Base-by-base conservation (phyloP, 1,140 invertebrate species). In the Carposina sasakii region DNA sequence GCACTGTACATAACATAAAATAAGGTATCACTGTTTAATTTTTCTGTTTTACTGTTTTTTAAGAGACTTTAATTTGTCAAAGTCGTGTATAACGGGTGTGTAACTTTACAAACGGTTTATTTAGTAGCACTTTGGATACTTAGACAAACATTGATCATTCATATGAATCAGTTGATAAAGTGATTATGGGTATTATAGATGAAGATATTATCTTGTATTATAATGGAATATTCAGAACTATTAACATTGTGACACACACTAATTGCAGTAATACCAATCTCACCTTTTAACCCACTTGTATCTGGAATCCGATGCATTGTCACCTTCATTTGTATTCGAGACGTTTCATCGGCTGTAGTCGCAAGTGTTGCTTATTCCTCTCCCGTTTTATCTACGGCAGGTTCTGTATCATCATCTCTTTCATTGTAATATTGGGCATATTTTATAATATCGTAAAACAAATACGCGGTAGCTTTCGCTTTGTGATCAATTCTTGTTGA, bases 211-310 rank as follows among this genome's bases (percentile, higher is more conserved):
- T 33, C 30, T 43, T 28, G 47, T 41, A 41, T 39, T 52, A 55
- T 59, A 61, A 60, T 59, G 56, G 58, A 60, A 63, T 68, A 40
- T 13, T 28, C 43, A 16, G 37, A 26, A 17, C 47, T 48, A 70
- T 74, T 72, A 60, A 65, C 69, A 75, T 72, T 36, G 53, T 59
- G 50, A 62, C 57, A 64, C 55, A 60, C 60, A 66, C 65, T 81
- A 76, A 78, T 77, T 78, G 70, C 67, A 65, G 66, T 67, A 71
- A 76, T 70, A 70, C 51, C 62, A 63, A 62, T 53, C 61, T 81
- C 75, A 81, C 78, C 76, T 77, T 79, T 77, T 82, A 82, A 79
- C 76, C 78, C 59, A 82, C 66, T 77, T 79, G 76, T 41, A 54
- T 65, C 61, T 73, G 67, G 72, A 75, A 74, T 71, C 75, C 73